Base-by-base conservation (phyloP, 2,797 vertebrate species). In the Anas bernieri region DNA sequence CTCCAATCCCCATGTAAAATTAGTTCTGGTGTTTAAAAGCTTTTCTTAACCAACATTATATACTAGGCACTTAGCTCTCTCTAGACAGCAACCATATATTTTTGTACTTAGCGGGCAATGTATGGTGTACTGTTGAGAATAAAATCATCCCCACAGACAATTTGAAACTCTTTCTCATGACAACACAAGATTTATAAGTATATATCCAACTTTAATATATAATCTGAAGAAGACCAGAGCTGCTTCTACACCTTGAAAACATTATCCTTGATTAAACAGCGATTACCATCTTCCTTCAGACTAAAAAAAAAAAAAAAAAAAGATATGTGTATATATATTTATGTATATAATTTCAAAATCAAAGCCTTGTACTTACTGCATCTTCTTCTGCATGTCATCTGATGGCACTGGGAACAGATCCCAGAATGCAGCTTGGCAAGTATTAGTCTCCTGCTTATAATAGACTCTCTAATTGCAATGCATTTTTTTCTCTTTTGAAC, bases 381-480 rank as follows among this genome's bases (percentile, higher is more conserved):
- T 50, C 90, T 96, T 79, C 88, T 86, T 12, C 82, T 92, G 92
- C 83, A 31, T 94, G 63, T 82, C 92, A 88, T 82, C 69, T 91
- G 78, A 77, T 96, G 82, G 86, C 93, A 64, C 33, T 78, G 88
- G 93, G 93, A 96, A 86, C 70, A 76, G 68, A 78, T 94, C 64
- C 93, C 96, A 97, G 96, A 95, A 96, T 89, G 92, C 95, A 82
- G 93, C 89, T 69, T 79, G 81, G 93, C 93, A 92, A 88, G 94
- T 89, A 92, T 92, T 94, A 78, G 59, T 13, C 91, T 86, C 55
- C 67, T 83, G 70, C 83, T 92, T 67, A 22, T 76, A 79, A 88
- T 88, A 83, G 77, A 79, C 83, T 95, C 63, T 75, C 87, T 95
- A 92, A 96, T 93, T 96, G 95, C 94, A 77, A 88, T 93, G 85